Evolutionary conservation across 2,797 vertebrate genomes (phyloP).

Genomic region (Synaphobranchus kaupii): DNA sequence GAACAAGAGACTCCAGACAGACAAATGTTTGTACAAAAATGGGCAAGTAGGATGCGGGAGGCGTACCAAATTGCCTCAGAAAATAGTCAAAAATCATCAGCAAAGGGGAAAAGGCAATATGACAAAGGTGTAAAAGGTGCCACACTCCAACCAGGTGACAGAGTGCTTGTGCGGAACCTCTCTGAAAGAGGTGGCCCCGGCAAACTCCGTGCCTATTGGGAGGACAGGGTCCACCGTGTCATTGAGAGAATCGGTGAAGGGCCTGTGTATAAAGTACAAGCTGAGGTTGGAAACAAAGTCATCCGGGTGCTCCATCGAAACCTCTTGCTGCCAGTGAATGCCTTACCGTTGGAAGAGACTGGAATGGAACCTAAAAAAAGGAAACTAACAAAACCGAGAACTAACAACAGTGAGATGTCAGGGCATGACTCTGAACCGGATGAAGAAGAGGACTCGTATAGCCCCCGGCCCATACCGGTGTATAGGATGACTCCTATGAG

Average conservation of each 20-base stretch:
- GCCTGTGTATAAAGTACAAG: not conserved
- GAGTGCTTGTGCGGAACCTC: not conserved
- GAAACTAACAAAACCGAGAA: too few species aligned
- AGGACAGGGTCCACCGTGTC: not conserved
- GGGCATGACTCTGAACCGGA: too few species aligned
- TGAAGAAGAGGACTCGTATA: too few species aligned
- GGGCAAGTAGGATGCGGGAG: conserved; percentile 17
- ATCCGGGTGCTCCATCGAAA: too few species aligned
- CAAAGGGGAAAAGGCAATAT: not conserved
- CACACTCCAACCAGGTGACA: not conserved
- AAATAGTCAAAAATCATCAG: not conserved
- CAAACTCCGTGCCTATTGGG: not conserved
- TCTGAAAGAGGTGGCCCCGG: not conserved
- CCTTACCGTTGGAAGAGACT: not conserved
- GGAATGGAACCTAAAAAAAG: too few species aligned
- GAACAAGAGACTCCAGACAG: not conserved
- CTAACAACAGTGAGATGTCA: too few species aligned
- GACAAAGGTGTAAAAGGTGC: not conserved
- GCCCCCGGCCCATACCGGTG: too few species aligned
- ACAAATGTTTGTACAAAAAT: conserved; percentile 10
- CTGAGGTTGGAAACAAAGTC: too few species aligned
- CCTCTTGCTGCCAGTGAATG: not conserved
- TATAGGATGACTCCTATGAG: too few species aligned
- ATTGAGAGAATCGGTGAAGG: not conserved
- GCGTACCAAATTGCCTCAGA: not conserved